Evolutionary conservation across 2,113 vertebrate genomes (phyloP), one percentile per base, ranked within the genome.

Genomic region (Cryptotis parvus): DNA sequence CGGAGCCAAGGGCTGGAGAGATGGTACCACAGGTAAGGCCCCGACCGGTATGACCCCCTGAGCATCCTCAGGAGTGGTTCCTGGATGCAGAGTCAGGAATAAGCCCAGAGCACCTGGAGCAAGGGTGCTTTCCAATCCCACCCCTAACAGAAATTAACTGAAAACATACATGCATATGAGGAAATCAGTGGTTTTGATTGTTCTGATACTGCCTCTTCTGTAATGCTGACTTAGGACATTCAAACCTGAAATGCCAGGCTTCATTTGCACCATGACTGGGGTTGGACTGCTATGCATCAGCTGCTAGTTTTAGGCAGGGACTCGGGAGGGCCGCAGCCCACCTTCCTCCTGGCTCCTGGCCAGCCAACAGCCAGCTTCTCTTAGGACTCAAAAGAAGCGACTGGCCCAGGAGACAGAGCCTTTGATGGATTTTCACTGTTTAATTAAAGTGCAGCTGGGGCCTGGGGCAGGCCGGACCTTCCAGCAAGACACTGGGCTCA

Each of bases 191-290:
- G 70, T 92, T 94, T 91, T 88, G 94, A 95, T 92, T 90, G 91
- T 77, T 80, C n/a, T 87, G 45, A 0, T 66, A 61, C 68, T 85
- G 84, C 8, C 35, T 49, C 58, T 70, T 49, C 58, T 70, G 52
- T 77, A 89, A 61, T 82, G 89, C 84, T 75, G 68, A 72, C 91
- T 86, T 58, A 84, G 87, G 45, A 68, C 73, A 58, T 84, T 77
- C 95, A 94, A 93, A 87, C 95, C 76, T 93, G 94, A 95, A 97
- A 95, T 91, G 84, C 78, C 93, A 95, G 66, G 73, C 70, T 94
- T 95, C 69, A 95, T 95, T 94, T 94, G 86, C 87, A 95, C 93
- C n/a, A 3, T 89, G 91, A 43, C 68, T 20, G 70, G 92, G 92
- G 88, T 78, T 33, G 35, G 95, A 89, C 87, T 92, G 69, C 52